Evolutionary conservation across 2,888 invertebrate genomes (phyloP), one percentile per base, ranked within the genome.

Genomic region (Nymphalis c-album): DNA sequence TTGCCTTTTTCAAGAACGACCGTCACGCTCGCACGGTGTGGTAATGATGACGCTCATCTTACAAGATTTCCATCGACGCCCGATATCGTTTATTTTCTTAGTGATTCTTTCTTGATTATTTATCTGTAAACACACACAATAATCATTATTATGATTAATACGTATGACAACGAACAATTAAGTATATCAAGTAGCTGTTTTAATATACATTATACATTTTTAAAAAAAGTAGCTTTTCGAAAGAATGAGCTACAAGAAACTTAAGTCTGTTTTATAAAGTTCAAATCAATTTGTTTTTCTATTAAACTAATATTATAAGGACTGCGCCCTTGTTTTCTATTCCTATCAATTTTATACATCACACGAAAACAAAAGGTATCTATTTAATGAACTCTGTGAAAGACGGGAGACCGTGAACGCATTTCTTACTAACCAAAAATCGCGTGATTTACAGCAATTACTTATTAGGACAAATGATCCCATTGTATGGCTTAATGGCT

Each of bases 1-100:
- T 69, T 69, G 69, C 57, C 48, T 57, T 40, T 53, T 51, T 69
- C 64, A 64, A 68, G 69, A 63, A 62, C 53, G 22, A 31, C 35
- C 58, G 51, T 66, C 61, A 66, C 69, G 68, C 45, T 55, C 60
- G 62, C 48, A 47, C 57, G 47, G 60, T 35, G 53, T 31, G 17
- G 3, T 40, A 22, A 48, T 45, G 40, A 26, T 45, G 35, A 58
- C 65, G 58, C 35, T 69, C 66, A 66, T 69, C 66, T 61, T 64
- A 59, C 67, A 55, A 48, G 50, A 8, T 62, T 59, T 59, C 47
- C 58, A 65, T 69, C 48, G 58, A 40, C 53, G 18, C 10, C 26
- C 26, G 40, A 40, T 3, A 13, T 40, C 40, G 40, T 13, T 40
- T 13, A 40, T 13, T 40, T 40, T 40, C 40, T 40, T 40, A 13